Evolutionary conservation across 2,888 invertebrate species (phyloP), one percentile per base, ranked within the genome.

Genomic region (Petrolisthes cinctipes): DNA sequence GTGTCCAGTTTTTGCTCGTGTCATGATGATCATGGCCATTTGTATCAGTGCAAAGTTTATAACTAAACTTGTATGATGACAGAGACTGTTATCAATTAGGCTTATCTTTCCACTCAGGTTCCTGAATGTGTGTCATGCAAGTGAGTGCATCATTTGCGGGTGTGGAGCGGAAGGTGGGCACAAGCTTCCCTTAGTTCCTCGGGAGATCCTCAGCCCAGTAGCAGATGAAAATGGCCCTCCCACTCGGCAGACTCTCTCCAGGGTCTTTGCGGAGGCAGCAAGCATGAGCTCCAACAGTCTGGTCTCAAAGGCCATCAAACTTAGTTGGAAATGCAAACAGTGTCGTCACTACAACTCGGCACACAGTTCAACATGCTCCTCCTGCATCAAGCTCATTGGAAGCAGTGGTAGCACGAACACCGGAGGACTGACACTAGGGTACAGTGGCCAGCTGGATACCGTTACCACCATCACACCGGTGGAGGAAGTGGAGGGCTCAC

Each of bases 291-390:
- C 89, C 82, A 78, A 85, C 68, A 85, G 85, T 80, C 78, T 87
- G 78, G 85, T 85, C 82, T 78, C 86, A 68, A 87, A 85, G 84
- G 85, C 87, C 56, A 66, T 89, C 82, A 89, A 89, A 83, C 87
- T 90, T 66, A 89, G 89, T 71, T 90, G 90, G 90, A 90, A 90
- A 86, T 90, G 90, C 75, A 89, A 86, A 61, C 89, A 84, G 80
- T 90, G 90, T 82, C 87, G 90, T 37, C 90, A 89, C 76, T 90
- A 90, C 78, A 90, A 90, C 76, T 90, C 90, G 37, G 86, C 89
- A 76, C 90, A 90, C 79, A 90, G 89, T 71, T 80, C 86, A 61
- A 83, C 86, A 81, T 90, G 90, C 82, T 90, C 90, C 54, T 90
- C 86, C 7, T 90, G 90, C 78, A 87, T 90, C 75, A 90, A 89